phyloP scores from a whole-genome alignment of 2,797 vertebrate species.

The Xenopus petersii region DNA sequence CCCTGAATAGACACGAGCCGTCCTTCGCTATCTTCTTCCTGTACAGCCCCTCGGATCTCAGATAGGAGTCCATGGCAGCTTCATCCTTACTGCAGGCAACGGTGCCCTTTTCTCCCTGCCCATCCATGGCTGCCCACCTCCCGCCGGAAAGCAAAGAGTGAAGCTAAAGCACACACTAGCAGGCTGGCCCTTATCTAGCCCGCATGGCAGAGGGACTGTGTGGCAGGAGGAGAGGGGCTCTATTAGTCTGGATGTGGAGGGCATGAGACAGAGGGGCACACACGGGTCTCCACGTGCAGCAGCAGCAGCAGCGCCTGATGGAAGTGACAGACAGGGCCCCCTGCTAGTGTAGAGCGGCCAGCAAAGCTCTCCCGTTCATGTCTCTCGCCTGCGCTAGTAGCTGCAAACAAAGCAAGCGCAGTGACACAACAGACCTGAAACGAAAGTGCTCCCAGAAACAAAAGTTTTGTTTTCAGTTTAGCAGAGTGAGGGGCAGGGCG shows the following conservation, averaged over 20 bases:
- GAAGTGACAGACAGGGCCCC: conserved; percentile 36
- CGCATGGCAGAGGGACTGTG: conserved; percentile 41
- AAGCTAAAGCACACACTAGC: conserved; percentile 23
- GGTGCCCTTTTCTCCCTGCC: conserved; percentile 15
- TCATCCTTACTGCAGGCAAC: conserved; percentile 49
- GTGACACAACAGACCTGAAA: background rate
- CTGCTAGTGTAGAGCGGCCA: conserved; percentile 13
- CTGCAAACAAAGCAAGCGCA: background rate
- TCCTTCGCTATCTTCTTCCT: conserved; percentile 90
- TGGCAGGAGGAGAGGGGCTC: conserved; percentile 45
- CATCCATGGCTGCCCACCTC: conserved; percentile 20
- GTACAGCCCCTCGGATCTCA: conserved; percentile 76
- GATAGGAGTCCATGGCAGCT: conserved; percentile 77
- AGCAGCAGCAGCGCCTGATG: background rate
- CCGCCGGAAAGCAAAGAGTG: conserved; percentile 2
- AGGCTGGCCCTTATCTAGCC: conserved; percentile 63
- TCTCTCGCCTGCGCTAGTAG: background rate
- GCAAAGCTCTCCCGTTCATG: conserved; percentile 1
- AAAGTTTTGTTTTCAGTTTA: conserved; percentile 48
- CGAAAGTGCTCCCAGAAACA: conserved; percentile 8
- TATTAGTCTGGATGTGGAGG: conserved; percentile 3
- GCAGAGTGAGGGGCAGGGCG: background rate
- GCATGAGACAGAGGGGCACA: conserved; percentile 4
- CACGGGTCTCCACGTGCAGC: conserved; percentile 16
- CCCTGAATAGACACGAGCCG: conserved; percentile 91